Base-by-base conservation (phyloP, 1,140 invertebrate species). In the Scaptomyza montana region DNA sequence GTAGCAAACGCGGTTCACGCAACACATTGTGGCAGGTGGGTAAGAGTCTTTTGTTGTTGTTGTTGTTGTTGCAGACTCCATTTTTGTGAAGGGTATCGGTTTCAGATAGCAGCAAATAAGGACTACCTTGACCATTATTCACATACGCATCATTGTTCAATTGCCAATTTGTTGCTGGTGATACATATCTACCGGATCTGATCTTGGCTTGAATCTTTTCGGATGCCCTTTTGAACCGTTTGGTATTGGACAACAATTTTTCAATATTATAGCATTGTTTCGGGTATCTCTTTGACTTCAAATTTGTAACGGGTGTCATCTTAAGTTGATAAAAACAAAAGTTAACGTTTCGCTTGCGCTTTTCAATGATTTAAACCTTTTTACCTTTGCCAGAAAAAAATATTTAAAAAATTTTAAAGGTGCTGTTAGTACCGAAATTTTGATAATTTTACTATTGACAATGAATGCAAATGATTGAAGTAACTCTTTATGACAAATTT, bases 1-100 rank as follows among this genome's bases (percentile, higher is more conserved):
- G 10, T 2, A 1, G 46, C n/a, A 21, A 60, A 0, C 12, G 69
- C 1, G 63, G 57, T 5, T 72, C 67, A 6, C 50, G 66, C 10
- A 64, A 36, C 3, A 78, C 78, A 43, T 76, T 74, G n/a, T 61
- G 81, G 25, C 78, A 87, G 41, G 87, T 67, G 50, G 53, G 43
- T 39, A 62, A 4, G 21, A 49, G 63, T 2, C 51, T n/a, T 10
- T 25, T 5, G 1, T 41, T 71, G 8, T 5, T 3, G 10, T 12
- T 43, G 39, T 6, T n/a, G 12, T n/a, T 43, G 39, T 12, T n/a
- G 12, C 16, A 33, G 2, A 16, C 9, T 1, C n/a, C 5, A 2
- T 47, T 21, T 0, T 13, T n/a, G 0, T 25, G 19, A 19, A 41
- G 21, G 0, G 50, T 53, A 2, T 47, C 5, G 2, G 81, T 74